Evolutionary conservation across 2,797 vertebrate species (phyloP).

Genomic region (Eulemur rubriventer): DNA sequence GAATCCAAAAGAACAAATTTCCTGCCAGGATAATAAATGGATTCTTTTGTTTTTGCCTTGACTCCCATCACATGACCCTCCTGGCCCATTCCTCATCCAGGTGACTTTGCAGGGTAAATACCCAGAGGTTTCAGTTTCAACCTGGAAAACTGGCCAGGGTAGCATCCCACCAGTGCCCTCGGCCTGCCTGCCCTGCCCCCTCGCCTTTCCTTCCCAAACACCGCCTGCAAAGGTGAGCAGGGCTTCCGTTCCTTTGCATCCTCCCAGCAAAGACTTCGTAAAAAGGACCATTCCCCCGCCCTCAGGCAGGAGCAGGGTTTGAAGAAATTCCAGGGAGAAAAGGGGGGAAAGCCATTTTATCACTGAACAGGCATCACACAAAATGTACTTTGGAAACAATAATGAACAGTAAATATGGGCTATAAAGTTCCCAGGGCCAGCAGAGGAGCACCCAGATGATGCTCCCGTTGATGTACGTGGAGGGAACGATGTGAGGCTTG

Average conservation of each 20-base stretch:
- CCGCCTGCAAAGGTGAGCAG: background rate
- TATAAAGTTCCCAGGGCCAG: conserved; percentile 40
- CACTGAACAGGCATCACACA: background rate
- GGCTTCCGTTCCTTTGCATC: background rate
- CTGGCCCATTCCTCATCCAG: conserved; percentile 84
- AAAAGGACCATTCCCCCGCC: background rate
- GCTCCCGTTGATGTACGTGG: accelerated
- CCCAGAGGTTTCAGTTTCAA: conserved; percentile 82
- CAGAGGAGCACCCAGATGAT: background rate
- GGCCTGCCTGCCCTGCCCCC: background rate
- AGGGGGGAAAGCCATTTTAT: background rate
- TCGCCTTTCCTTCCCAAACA: background rate
- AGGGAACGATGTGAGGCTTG: background rate
- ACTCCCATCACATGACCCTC: conserved; percentile 81
- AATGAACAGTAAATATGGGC: conserved; percentile 57
- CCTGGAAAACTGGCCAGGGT: conserved; percentile 68
- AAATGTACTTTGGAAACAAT: conserved; percentile 54
- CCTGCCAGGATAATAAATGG: conserved; percentile 90
- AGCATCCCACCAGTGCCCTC: background rate
- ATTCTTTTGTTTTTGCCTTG: conserved; percentile 86
- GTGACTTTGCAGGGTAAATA: conserved; percentile 84
- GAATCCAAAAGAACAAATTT: conserved; percentile 89
- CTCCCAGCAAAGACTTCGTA: background rate
- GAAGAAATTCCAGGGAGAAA: background rate
- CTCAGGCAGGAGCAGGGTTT: background rate